Percentiles rank a stretch among this genome's conserved stretches.
phyloP scores from a whole-genome alignment of 2,888 invertebrate species.

The Liodrosophila aerea region DNA sequence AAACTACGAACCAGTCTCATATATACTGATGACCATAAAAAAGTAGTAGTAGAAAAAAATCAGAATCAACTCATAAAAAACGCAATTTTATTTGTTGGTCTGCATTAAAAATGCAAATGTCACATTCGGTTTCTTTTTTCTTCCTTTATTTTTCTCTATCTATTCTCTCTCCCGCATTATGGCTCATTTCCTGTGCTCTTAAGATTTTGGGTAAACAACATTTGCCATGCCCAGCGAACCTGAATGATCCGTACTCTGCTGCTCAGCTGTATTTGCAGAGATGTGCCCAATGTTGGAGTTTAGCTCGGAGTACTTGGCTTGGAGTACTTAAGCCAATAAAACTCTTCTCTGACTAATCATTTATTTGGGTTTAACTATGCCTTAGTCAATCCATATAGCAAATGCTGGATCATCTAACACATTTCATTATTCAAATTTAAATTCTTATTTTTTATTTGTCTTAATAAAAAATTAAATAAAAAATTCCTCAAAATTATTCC shows the following conservation, averaged over 20 bases:
- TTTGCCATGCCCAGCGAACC: constrained; percentile 44
- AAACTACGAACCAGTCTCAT: constrained; percentile 57
- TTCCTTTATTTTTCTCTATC: constrained; percentile 14
- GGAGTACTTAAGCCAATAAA: too few relatives aligned
- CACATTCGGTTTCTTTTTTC: constrained; percentile 61
- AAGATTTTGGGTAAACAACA: constrained; percentile 78
- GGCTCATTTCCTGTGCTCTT: constrained; percentile 54
- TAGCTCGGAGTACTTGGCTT: too few relatives aligned
- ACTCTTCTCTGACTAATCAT: too few relatives aligned
- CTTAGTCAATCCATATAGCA: too few relatives aligned
- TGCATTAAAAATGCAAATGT: constrained; percentile 81
- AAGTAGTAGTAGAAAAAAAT: constrained; percentile 31
- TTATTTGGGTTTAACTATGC: too few relatives aligned
- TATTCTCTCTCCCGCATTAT: constrained; percentile 8
- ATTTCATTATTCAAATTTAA: too few relatives aligned
- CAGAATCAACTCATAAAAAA: constrained; percentile 65
- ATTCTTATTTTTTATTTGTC: too few relatives aligned
- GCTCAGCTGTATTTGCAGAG: neutral
- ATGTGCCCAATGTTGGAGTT: too few relatives aligned
- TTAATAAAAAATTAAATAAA: too few relatives aligned
- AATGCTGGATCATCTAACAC: too few relatives aligned
- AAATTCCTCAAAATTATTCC: too few relatives aligned
- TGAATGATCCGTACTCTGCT: constrained; percentile 19
- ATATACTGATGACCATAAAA: constrained; percentile 17
- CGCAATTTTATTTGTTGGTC: constrained; percentile 61